phyloP scores from a whole-genome alignment of 2,888 invertebrate genomes.

The Nudaria mundana region DNA sequence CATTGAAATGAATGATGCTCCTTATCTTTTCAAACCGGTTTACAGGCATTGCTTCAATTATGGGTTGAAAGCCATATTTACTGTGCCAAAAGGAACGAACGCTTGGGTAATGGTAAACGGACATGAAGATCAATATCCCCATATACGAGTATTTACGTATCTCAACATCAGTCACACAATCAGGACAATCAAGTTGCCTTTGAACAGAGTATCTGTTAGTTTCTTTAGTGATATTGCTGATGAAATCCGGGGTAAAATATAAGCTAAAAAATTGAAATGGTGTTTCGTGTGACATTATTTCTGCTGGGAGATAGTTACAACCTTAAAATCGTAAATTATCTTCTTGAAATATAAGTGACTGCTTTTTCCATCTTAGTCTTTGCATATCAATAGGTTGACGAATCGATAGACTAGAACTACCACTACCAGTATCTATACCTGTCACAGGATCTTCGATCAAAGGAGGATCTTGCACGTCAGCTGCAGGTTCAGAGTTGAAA shows the following conservation, averaged over 20 bases:
- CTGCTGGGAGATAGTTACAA: conserved; percentile 4
- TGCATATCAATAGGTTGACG: conserved; percentile 9
- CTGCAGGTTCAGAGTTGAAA: conserved; percentile 13
- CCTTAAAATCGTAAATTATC: conserved; percentile 5
- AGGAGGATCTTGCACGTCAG: conserved; percentile 8
- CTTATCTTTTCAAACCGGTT: conserved; percentile 19
- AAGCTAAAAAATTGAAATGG: conserved; percentile 7
- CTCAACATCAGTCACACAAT: conserved; percentile 8
- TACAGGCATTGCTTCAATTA: conserved; percentile 23
- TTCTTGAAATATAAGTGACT: conserved; percentile 13
- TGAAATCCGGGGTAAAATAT: conserved; percentile 8
- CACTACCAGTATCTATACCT: conserved; percentile 12
- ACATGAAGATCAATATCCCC: conserved; percentile 11
- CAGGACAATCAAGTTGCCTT: conserved; percentile 9
- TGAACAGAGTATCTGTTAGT: conserved; percentile 12
- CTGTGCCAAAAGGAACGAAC: conserved; percentile 10
- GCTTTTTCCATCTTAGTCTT: conserved; percentile 14
- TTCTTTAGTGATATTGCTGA: conserved; percentile 12
- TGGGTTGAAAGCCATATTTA: conserved; percentile 21
- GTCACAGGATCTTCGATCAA: conserved; percentile 12
- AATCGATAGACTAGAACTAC: conserved; percentile 4
- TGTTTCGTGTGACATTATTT: conserved; percentile 8
- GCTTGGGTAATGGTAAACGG: conserved; percentile 11
- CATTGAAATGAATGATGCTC: conserved; percentile 29
- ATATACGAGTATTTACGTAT: conserved; percentile 9